Evolutionary conservation across 2,888 invertebrate species (phyloP), one percentile per base, ranked within the genome.

Genomic region (Mesorhabditis spiculigera): DNA sequence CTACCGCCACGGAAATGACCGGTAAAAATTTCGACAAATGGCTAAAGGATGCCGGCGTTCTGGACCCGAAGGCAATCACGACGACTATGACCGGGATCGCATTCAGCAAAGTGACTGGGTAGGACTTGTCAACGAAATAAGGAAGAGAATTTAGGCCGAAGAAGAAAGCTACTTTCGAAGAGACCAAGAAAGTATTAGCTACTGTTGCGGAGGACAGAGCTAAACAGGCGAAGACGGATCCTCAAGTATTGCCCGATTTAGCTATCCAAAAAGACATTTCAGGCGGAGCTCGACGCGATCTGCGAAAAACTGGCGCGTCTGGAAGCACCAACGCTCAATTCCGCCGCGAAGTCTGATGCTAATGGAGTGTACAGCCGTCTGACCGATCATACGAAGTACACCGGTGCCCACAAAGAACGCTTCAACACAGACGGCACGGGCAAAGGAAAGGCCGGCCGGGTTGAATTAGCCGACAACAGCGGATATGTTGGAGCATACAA

Each of bases 401-500:
- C 85, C 13, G 85, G 85, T 43, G 82, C 86, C 44, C 85, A 86
- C 73, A 86, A 86, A 71, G 86, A 86, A 66, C 77, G 86, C 4
- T 86, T 86, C 74, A 85, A 86, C 69, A 78, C 75, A 3, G 83
- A 83, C 10, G 86, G 86, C 72, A 82, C 82, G 71, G 79, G 86
- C 64, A 86, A 84, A 64, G 86, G 86, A 43, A 84, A 82, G 68
- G 81, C 82, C 13, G 86, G 86, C 3, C 78, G 86, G 5, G 81
- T 75, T 50, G 84, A 86, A 28, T 45, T 68, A 6, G 70, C 65
- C 13, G 79, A 82, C 42, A 75, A 81, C 68, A 78, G 79, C 5
- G 86, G 86, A 64, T 86, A 86, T 69, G 86, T 87, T n/a, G 81
- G 75, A 13, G 79, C 85, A 4, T 86, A 86, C 79, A 87, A 86